Percentiles rank a stretch among this genome's conserved stretches.
phyloP scores from a whole-genome alignment of 2,888 invertebrate genomes.

The Cerceris ruficornis region DNA sequence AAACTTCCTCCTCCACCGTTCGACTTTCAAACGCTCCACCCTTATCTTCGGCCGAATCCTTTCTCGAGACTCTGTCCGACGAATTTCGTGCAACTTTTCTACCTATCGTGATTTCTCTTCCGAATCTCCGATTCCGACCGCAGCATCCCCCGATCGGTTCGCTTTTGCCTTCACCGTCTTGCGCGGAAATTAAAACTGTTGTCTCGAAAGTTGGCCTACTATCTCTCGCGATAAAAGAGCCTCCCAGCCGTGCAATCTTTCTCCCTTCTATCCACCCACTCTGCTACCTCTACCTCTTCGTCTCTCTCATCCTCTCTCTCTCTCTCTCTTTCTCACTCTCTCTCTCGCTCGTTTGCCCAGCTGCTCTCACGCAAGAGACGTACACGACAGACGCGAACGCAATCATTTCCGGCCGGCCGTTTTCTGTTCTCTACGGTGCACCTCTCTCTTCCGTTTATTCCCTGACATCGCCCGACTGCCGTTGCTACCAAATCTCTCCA shows the following conservation, averaged over 20 bases:
- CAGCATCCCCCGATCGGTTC: conserved; percentile 29
- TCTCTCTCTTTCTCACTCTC: background rate
- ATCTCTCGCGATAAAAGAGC: conserved; percentile 75
- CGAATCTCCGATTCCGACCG: conserved; percentile 21
- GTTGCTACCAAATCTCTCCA: too few relatives aligned
- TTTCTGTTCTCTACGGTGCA: background rate
- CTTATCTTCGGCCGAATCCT: too few relatives aligned
- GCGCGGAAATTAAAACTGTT: conserved; percentile 73
- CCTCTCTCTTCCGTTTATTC: too few relatives aligned
- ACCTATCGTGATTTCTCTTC: conserved; percentile 15
- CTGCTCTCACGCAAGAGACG: background rate
- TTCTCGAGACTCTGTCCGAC: too few relatives aligned
- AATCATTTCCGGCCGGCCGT: background rate
- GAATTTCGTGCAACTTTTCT: too few relatives aligned
- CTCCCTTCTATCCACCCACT: conserved; percentile 27
- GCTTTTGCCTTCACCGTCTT: conserved; percentile 40
- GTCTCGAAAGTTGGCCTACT: conserved; percentile 79
- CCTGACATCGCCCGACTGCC: too few relatives aligned
- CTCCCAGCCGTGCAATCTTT: conserved; percentile 52
- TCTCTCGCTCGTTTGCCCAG: background rate
- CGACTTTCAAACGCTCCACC: too few relatives aligned
- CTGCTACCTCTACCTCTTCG: background rate
- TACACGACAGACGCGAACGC: background rate
- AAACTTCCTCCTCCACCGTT: too few relatives aligned
- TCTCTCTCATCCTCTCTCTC: background rate